These are phyloP conservation scores for Neolamprologus caudopunctatus DNA, from an alignment of 2,113 vertebrate genomes.

Conservation along the genomic window DNA sequence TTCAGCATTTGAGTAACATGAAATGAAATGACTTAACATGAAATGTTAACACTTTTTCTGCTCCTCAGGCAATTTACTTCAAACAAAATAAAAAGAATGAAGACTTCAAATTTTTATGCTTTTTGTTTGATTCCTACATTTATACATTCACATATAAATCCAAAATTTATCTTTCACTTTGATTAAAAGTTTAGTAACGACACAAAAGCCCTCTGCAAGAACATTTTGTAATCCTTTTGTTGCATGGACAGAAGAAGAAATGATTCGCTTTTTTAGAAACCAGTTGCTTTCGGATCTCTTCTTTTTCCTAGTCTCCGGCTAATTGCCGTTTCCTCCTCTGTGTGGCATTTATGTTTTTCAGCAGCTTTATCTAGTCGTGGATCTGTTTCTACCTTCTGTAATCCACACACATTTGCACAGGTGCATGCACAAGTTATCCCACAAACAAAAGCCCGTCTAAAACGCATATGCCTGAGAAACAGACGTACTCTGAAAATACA, in stretches of 20 bases:
- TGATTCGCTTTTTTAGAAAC: conserved; percentile 8
- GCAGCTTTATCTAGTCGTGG: background rate
- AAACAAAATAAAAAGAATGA: conserved; percentile 34
- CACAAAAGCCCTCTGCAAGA: conserved; percentile 3
- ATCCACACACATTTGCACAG: background rate
- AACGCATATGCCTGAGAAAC: background rate
- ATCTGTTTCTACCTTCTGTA: background rate
- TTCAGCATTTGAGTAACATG: background rate
- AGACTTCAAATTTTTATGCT: conserved; percentile 6
- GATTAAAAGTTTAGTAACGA: conserved; percentile 45
- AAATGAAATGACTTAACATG: background rate
- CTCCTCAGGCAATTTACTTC: conserved; percentile 17
- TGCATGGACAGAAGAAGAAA: background rate
- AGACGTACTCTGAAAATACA: background rate
- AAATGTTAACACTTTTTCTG: conserved; percentile 7
- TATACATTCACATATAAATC: conserved; percentile 45
- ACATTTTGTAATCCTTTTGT: conserved; percentile 52
- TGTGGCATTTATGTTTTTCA: background rate
- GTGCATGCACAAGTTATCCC: background rate
- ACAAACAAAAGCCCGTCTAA: background rate
- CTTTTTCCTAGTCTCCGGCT: background rate
- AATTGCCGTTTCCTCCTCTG: background rate
- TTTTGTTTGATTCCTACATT: conserved; percentile 16
- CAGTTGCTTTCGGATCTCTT: background rate
- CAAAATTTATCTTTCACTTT: conserved; percentile 26